phyloP scores from a whole-genome alignment of 1,140 invertebrate genomes.

The Macrotrachela quadricornifera region DNA sequence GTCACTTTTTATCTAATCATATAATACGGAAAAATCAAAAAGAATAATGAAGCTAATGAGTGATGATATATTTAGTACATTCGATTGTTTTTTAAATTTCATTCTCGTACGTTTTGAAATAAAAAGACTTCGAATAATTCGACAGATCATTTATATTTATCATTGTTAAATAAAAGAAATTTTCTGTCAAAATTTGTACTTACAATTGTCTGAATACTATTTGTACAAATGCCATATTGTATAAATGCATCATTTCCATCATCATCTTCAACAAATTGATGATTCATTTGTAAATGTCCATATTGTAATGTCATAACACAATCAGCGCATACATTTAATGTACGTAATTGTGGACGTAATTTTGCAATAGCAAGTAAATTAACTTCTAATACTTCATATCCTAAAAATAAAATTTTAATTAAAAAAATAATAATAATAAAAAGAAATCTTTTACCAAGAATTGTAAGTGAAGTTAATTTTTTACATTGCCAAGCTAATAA shows the following conservation, averaged over 20 bases:
- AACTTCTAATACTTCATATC: constrained; percentile 7
- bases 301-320: constrained; percentile 6
- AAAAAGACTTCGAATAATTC: too few relatives aligned
- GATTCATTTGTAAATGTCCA: constrained; percentile 4
- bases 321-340: constrained; percentile 2
- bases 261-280: constrained; percentile 6
- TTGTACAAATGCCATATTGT: constrained; percentile 5
- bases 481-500: constrained; percentile 6
- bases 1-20: too few relatives aligned
- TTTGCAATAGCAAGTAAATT: constrained; percentile 7
- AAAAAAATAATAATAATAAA: too few relatives aligned
- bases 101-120: too few relatives aligned
- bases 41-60: too few relatives aligned
- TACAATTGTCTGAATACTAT: background rate
- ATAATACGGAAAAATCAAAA: too few relatives aligned
- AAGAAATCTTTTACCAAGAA: too few relatives aligned
- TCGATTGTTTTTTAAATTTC: too few relatives aligned
- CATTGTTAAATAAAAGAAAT: too few relatives aligned
- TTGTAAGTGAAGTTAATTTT: background rate
- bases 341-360: background rate
- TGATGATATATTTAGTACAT: too few relatives aligned
- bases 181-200: too few relatives aligned
- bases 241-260: constrained; percentile 8
- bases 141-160: too few relatives aligned
- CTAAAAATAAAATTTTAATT: background rate